These are phyloP conservation scores for Anguilla anguilla DNA, from an alignment of 2,797 vertebrate genomes.

Conservation along the genomic window DNA sequence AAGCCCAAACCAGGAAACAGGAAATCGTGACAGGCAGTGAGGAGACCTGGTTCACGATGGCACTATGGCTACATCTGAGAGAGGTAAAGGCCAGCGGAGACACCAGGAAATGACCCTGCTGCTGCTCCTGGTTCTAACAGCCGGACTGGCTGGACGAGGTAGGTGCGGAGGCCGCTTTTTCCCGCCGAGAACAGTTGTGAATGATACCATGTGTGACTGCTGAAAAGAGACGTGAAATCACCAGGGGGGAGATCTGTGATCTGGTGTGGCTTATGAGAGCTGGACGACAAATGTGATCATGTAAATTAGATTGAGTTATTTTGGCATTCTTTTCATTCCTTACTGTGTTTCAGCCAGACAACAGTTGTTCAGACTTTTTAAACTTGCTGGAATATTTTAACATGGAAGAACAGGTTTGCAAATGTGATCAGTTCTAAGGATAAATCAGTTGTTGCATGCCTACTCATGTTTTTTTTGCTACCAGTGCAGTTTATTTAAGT, in stretches of 20 bases:
- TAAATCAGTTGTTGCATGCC: background rate
- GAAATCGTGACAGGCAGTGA: conserved; percentile 24
- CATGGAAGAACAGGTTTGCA: background rate
- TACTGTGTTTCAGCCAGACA: background rate
- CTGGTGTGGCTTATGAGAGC: background rate
- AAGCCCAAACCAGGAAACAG: conserved; percentile 29
- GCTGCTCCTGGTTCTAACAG: conserved; percentile 5
- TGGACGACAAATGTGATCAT: background rate
- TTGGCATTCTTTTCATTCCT: background rate
- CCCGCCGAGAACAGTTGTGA: background rate
- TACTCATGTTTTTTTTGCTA: background rate
- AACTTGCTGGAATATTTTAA: background rate
- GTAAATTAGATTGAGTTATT: background rate
- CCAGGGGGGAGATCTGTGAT: background rate
- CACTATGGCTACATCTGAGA: conserved; percentile 25
- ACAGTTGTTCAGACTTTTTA: background rate
- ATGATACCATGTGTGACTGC: background rate
- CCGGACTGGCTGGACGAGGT: background rate
- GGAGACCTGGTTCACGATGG: conserved; percentile 20
- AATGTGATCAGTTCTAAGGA: background rate
- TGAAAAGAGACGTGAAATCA: background rate
- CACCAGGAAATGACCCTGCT: conserved; percentile 14
- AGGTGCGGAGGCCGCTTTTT: background rate
- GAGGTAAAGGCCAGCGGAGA: background rate
- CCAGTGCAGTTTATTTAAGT: background rate